Conservation (phyloP, 2,113 vertebrate genomes). For the Lepisosteus osseus region DNA sequence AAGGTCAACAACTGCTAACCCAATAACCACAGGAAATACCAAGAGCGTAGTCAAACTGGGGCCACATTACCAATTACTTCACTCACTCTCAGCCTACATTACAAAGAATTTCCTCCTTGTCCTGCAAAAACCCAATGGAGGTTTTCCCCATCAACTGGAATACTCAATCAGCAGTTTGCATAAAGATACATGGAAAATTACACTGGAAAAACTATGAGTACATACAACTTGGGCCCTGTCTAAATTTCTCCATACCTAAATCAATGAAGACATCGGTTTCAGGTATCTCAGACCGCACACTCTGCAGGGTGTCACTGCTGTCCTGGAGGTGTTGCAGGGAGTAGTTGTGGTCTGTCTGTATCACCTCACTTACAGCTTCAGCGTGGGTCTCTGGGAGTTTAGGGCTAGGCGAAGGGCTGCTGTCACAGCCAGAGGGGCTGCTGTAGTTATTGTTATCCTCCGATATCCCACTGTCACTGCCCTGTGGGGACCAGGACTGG, state of each 20-base stretch:
- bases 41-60: too few relatives aligned
- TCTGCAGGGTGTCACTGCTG: constrained; percentile 46
- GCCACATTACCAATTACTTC: too few relatives aligned
- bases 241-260: constrained; percentile 55
- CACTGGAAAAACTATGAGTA: too few relatives aligned
- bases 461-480: constrained; percentile 65
- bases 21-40: too few relatives aligned
- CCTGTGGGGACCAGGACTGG: constrained; percentile 50
- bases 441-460: constrained; percentile 52
- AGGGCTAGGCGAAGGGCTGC: constrained; percentile 53
- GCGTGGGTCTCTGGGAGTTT: constrained; percentile 40
- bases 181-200: too few relatives aligned
- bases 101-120: too few relatives aligned
- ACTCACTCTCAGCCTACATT: too few relatives aligned
- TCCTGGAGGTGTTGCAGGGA: constrained; percentile 52
- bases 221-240: too few relatives aligned
- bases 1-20: too few relatives aligned
- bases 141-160: too few relatives aligned
- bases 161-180: too few relatives aligned
- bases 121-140: too few relatives aligned
- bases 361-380: constrained; percentile 36
- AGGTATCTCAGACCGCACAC: constrained; percentile 55
- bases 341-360: constrained; percentile 79
- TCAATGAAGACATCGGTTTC: constrained; percentile 71
- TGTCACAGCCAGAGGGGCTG: constrained; percentile 47